Evolutionary conservation across 2,888 invertebrate species (phyloP), one percentile per base, ranked within the genome.

Genomic region (Acleris laterana): DNA sequence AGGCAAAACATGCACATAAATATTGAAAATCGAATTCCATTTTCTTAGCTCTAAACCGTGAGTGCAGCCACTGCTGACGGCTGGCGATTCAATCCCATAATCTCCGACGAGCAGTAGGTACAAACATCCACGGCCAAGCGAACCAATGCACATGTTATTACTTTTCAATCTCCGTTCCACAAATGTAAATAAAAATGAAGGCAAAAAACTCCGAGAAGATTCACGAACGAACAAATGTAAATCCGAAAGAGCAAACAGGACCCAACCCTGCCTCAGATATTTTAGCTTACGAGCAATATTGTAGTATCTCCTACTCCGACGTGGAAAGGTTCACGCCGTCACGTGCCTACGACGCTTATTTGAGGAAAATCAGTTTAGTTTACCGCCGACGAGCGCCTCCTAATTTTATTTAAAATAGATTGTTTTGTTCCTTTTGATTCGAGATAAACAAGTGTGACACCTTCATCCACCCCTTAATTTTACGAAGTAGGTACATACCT

Each of bases 121-220:
- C n/a, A 50, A 56, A 51, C 46, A 44, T 55, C 42, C 28, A n/a
- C 44, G 28, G 22, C 16, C 13, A 44, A 56, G 55, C 59, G 50
- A 60, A 32, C 51, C 61, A 57, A 66, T 57, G 56, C 62, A 56
- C 66, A 62, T 66, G 61, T 61, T 57, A 57, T 38, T 62, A 51
- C 61, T 61, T 57, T 62, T 66, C 66, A 62, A 66, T 66, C 38
- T 57, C 52, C 61, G 56, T 56, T 50, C 22, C 44, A 44, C 51
- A 51, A 66, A 56, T 55, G 51, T 51, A 66, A 66, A 66, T 66
- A 66, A 61, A 65, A 61, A 66, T 57, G 56, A 51, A 61, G 53
- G 53, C 20, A 38, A 38, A 38, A 48, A 51, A 16, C 53, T 42
- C 42, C 38, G n/a, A 46, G 50, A 50, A 56, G 42, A 55, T 60